Conservation (phyloP, 2,888 invertebrate genomes). For the Dendrolimus pini region DNA sequence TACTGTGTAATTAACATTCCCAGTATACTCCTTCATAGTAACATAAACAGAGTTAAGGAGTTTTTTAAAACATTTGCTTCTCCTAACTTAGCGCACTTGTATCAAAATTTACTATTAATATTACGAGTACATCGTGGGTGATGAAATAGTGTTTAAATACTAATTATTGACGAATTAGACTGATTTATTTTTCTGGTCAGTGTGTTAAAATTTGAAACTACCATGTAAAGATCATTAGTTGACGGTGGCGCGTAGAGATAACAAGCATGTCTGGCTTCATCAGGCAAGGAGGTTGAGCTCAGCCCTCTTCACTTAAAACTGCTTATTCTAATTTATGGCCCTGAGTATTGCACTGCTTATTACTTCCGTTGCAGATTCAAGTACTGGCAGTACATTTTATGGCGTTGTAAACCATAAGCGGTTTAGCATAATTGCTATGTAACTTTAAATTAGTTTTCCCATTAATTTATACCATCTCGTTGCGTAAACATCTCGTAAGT, state of each 20-base stretch:
- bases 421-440: conserved; percentile 70
- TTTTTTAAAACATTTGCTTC: too few species aligned
- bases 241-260: conserved; percentile 10
- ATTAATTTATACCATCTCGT: conserved; percentile 30
- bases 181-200: too few species aligned
- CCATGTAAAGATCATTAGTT: not conserved
- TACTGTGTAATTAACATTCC: too few species aligned
- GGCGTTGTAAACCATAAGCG: conserved; percentile 68
- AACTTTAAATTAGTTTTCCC: conserved; percentile 68
- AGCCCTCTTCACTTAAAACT: conserved; percentile 59
- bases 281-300: conserved; percentile 7
- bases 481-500: too few species aligned
- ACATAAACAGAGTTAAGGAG: too few species aligned
- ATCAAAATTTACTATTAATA: too few species aligned
- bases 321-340: conserved; percentile 69
- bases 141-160: too few species aligned
- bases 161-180: too few species aligned
- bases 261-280: conserved; percentile 21
- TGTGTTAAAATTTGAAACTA: too few species aligned
- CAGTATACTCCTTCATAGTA: too few species aligned
- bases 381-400: conserved; percentile 64
- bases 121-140: too few species aligned
- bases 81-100: too few species aligned
- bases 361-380: conserved; percentile 69
- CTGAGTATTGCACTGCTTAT: conserved; percentile 70